Conservation (phyloP, 2,797 vertebrate genomes). For the Chromis chromis region DNA sequence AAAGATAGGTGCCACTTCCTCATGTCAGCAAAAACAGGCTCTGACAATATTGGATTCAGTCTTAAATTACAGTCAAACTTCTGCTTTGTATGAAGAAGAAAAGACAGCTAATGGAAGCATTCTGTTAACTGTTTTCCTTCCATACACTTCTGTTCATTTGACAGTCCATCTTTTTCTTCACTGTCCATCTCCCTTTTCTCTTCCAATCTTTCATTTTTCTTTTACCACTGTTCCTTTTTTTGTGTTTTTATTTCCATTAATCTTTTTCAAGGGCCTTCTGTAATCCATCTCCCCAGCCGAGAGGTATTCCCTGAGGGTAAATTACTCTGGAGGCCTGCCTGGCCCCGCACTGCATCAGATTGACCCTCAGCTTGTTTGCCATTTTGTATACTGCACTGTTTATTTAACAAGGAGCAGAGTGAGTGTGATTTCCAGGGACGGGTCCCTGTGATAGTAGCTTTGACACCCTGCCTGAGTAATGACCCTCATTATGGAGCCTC, state of each 20-base stretch:
- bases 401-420: slow-evolving; percentile 99
- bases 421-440: slow-evolving; percentile 97
- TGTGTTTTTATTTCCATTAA: slow-evolving; percentile 93
- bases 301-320: slow-evolving; percentile 96
- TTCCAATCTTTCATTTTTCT: slow-evolving; percentile 51
- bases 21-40: slow-evolving; percentile 55
- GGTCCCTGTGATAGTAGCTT: slow-evolving; percentile 99
- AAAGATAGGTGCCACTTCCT: slow-evolving; percentile 70
- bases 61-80: slow-evolving; percentile 34
- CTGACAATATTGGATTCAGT: slow-evolving; percentile 52
- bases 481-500: slow-evolving; percentile 99
- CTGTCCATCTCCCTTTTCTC: slow-evolving; percentile 41
- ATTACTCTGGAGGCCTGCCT: slow-evolving; percentile 98
- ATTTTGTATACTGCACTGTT: slow-evolving; percentile 99
- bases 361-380: slow-evolving; percentile 99
- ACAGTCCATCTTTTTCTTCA: slow-evolving; percentile 62
- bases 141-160: not conserved
- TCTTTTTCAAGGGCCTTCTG: slow-evolving; percentile 93
- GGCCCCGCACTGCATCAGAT: slow-evolving; percentile 97
- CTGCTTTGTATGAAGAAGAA: slow-evolving; percentile 18
- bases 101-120: slow-evolving; percentile 20
- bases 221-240: slow-evolving; percentile 73
- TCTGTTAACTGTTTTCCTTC: not conserved
- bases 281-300: slow-evolving; percentile 98
- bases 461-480: slow-evolving; percentile 99